Evolutionary conservation across 2,888 invertebrate species (phyloP).

Genomic region (Theodoxus fluviatilis): DNA sequence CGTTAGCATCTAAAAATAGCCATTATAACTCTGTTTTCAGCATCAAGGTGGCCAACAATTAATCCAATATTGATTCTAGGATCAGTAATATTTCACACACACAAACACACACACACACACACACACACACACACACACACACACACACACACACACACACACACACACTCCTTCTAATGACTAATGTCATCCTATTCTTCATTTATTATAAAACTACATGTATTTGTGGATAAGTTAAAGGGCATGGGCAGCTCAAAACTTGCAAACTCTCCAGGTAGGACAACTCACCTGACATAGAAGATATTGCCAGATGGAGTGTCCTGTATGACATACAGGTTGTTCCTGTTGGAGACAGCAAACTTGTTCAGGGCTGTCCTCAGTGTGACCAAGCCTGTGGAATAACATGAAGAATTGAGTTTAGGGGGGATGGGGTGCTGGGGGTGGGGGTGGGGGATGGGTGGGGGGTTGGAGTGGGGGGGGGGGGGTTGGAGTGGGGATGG

Average conservation of each 20-base stretch:
- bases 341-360: slow-evolving; percentile 76
- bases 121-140: background rate
- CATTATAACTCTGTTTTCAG: no score
- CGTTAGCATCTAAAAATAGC: no score
- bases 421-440: no score
- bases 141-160: background rate
- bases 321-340: slow-evolving; percentile 80
- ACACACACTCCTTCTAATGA: background rate
- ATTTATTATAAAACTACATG: no score
- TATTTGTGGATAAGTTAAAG: no score
- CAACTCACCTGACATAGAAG: slow-evolving; percentile 59
- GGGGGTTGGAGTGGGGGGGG: no score
- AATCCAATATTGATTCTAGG: background rate
- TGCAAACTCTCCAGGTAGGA: no score
- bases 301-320: slow-evolving; percentile 66
- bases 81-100: background rate
- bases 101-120: background rate
- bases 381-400: slow-evolving; percentile 70
- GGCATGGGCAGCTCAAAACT: no score
- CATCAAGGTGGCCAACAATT: background rate
- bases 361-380: slow-evolving; percentile 74
- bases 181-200: no score
- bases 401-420: background rate
- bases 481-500: no score
- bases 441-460: no score